Conservation (phyloP, 35 echinoderm and acorn worm genomes). For the Holothuria glaberrima region DNA sequence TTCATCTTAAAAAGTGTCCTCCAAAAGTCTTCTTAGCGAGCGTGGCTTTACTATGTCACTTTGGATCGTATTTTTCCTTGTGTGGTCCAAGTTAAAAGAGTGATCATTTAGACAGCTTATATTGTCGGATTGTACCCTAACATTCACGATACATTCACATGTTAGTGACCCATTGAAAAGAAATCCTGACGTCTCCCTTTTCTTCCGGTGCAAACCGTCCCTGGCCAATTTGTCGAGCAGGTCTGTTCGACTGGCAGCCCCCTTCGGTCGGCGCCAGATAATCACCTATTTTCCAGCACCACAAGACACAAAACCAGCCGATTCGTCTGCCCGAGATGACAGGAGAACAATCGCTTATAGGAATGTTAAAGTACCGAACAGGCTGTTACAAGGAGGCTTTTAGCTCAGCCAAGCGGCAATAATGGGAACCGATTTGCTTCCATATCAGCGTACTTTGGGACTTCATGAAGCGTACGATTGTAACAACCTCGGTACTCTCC, state of each 20-base stretch:
- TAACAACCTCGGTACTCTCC: neutral
- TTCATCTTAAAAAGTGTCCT: no score
- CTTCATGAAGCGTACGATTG: neutral
- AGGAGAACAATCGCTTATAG: conserved; percentile 33
- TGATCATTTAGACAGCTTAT: no score
- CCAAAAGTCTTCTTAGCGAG: no score
- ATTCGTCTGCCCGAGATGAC: conserved; percentile 19
- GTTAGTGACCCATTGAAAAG: no score
- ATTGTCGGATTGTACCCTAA: no score
- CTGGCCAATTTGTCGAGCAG: neutral
- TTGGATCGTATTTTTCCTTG: no score
- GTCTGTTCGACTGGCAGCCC: neutral
- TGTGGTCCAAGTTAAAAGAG: no score
- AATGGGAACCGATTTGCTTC: conserved; percentile 36
- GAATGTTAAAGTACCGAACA: conserved; percentile 45
- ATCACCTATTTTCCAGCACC: conserved; percentile 24
- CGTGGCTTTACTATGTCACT: no score
- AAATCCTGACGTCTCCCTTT: neutral
- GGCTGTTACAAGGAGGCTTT: conserved; percentile 48
- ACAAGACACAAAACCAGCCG: conserved; percentile 2
- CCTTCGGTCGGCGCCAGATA: conserved; percentile 41
- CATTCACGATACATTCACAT: no score
- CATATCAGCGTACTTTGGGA: conserved; percentile 3
- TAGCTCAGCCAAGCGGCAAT: conserved; percentile 38
- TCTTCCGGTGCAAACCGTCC: neutral